Base-by-base conservation (phyloP, 2,888 invertebrate species). In the Unio delphinus region DNA sequence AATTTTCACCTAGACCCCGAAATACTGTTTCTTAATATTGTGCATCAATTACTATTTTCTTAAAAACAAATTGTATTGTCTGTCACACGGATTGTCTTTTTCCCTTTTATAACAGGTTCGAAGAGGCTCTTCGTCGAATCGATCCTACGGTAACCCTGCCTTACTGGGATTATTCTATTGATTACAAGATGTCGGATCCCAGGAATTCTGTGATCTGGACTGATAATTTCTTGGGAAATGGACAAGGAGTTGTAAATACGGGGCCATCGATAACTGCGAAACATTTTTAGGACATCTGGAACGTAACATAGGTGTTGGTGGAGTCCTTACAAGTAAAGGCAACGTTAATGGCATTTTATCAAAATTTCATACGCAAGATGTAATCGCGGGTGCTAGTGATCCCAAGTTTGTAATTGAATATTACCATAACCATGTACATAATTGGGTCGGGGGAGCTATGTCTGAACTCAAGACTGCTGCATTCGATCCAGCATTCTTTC, bases 371-470 rank as follows among this genome's bases (percentile, higher is more conserved):
- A 71, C 74, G 1, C 26, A 64, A 4, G 73, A 81, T n/a, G 79
- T 81, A 26, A 67, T 71, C 3, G 61, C 58, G 15, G 79, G 79
- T 3, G 74, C 69, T 15, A 77, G 75, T 11, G 58, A 65, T 54
- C 56, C 63, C 11, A 64, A 69, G 34, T 74, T 69, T 18, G 71
- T 70, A 54, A 30, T 81, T 18, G 81, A 81, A 61, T 34, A 67
- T 18, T 65, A 68, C 28, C 84, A 85, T 59, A 81, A 80, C 15
- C 81, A 80, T 2, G 78, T 80, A 11, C 86, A 86, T 72, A 70
- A 79, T 6, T 85, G 79, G 77, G 76, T 85, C 11, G 86, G 84
- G 3, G 86, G 86, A 4, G 78, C 80, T n/a, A 75, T 86, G 78
- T 75, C 75, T 18, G 73, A 72, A 11, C 63, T 84, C 55, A 73